A percentile compares a stretch with the other conserved stretches of the same genome.
phyloP scores from a whole-genome alignment of 2,888 invertebrate species.

The Cephus pulcher region DNA sequence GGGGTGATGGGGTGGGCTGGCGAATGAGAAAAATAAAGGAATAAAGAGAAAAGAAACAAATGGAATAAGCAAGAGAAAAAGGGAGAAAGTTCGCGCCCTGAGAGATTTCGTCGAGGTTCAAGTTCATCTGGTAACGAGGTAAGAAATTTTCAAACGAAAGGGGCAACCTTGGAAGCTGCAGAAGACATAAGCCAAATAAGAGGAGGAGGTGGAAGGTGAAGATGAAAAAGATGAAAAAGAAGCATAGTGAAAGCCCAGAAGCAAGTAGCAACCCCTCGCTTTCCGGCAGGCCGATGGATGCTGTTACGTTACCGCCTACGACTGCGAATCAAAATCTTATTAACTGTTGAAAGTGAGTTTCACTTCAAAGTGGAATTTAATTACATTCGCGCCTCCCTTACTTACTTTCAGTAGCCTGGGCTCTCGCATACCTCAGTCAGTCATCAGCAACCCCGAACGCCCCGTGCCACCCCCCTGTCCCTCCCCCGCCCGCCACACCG shows the following conservation, averaged over 20 bases:
- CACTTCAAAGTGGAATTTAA: constrained; percentile 57
- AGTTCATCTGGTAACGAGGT: neutral
- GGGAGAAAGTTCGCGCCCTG: neutral
- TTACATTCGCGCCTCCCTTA: constrained; percentile 48
- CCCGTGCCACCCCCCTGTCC: neutral
- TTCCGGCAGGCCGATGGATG: constrained; percentile 16
- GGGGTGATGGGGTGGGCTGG: too few species aligned
- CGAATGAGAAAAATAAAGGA: neutral
- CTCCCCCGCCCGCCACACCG: constrained; percentile 16
- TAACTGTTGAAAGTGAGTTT: constrained; percentile 55
- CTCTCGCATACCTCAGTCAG: constrained; percentile 14
- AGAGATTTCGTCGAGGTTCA: neutral
- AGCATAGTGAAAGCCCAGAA: neutral
- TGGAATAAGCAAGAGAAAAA: neutral
- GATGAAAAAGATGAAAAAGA: constrained; percentile 6
- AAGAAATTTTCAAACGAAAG: neutral
- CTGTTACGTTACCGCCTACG: constrained; percentile 42
- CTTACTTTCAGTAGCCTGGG: constrained; percentile 31
- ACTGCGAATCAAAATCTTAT: constrained; percentile 55
- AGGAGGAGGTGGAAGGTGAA: neutral
- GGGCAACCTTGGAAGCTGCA: constrained; percentile 16
- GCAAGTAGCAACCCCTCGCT: constrained; percentile 5
- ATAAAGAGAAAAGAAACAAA: neutral
- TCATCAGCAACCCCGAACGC: neutral
- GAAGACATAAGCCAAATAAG: constrained; percentile 1